Evolutionary conservation across 2,113 vertebrate genomes (phyloP), one percentile per base, ranked within the genome.

Genomic region (Seriola quinqueradiata): DNA sequence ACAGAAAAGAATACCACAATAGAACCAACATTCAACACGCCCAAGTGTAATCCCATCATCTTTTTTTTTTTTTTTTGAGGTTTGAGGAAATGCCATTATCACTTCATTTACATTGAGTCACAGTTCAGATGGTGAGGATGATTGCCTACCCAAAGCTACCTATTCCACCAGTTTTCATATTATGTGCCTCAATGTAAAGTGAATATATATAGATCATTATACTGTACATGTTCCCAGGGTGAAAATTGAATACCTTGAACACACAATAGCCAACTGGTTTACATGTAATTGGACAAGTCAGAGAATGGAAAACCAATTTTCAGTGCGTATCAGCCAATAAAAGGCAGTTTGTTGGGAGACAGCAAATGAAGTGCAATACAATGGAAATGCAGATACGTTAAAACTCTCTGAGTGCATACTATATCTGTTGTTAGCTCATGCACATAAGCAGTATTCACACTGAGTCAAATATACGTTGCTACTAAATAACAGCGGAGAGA

Each of bases 181-280:
- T 28, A 50, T 38, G 1, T 69, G 61, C 8, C 40, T 77, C 57
- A 23, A 8, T 73, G 25, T 54, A 46, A 25, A 28, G 6, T 65
- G 34, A 70, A 78, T 82, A 81, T 74, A 72, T 28, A 81, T 52
- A 12, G 55, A 44, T 75, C 55, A 83, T 83, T 77, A 63, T 11
- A 42, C 28, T 42, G 3, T 16, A 60, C 25, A 21, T 42, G 14
- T 58, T 74, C 40, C 28, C 4, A 3, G 23, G 11, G 25, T 23
- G 25, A 54, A 67, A 28, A 28, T 10, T 23, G 14, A 58, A 57
- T 59, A 38, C 14, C 6, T 38, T 48, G 12, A 42, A 40, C 14
- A 16, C 11, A 72, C 17, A 32, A 55, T 55, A 60, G 38, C 11
- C 42, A 59, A 9, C 5, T 60, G n/a, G 34, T 58, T 76, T 57